Evolutionary conservation across 1,140 invertebrate genomes (phyloP), one percentile per base, ranked within the genome.

Genomic region (Thrips palmi): DNA sequence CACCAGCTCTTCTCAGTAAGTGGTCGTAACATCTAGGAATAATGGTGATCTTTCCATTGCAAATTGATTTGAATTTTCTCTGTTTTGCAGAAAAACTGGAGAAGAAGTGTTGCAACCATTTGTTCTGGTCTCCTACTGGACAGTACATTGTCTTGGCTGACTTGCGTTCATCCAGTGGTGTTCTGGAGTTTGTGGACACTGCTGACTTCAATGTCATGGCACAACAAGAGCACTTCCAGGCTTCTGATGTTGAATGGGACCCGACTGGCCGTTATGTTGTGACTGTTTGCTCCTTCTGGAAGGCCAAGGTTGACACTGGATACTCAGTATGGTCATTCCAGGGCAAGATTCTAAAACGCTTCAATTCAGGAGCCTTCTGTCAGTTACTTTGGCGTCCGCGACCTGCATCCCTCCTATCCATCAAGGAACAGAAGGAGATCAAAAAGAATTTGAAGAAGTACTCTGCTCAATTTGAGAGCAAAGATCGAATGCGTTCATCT

Each of bases 321-420:
- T 98, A 91, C 57, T 93, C 89, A 71, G 74, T 98, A 41, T 96
- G 92, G 83, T 91, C 86, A 17, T 98, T 98, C 75, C 93, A 98
- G 62, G 87, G 86, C 8, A 77, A 80, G 52, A 62, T 76, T 40
- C 51, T 88, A 11, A 73, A 75, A 43, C 66, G 88, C 46, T 76
- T 88, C 19, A 82, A 83, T 52, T 62, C 93, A 40, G 89, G 92
- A 45, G 76, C 78, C 4, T 94, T 98, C 53, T 88, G 87, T 49
- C 88, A 96, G 59, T 74, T 97, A 46, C 62, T 89, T 49, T 99
- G 96, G 96, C 65, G 96, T 46, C 96, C 96, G 14, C 67, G 93
- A 33, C 91, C 91, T 1, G 74, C 82, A 1, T 77, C 85, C 15
- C 64, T 96, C 5, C 67, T 99, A 0, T 59, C 71, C 1, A 68